phyloP scores from a whole-genome alignment of 1,140 invertebrate species.

The Wasmannia auropunctata region DNA sequence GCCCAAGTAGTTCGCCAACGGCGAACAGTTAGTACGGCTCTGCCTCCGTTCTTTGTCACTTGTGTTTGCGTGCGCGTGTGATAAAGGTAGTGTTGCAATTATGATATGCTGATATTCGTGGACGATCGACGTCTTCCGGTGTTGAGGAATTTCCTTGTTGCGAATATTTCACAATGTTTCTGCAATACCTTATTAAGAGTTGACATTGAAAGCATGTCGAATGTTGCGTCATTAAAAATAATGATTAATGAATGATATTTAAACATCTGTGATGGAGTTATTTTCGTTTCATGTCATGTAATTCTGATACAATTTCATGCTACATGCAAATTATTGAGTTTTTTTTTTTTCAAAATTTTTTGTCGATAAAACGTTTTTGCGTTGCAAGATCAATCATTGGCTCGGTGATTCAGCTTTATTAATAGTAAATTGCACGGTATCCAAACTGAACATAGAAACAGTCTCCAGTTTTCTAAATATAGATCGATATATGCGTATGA shows the following conservation, averaged over 20 bases:
- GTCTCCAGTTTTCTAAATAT: conserved; percentile 39
- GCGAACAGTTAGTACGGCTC: conserved; percentile 69
- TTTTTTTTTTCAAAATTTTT: background rate
- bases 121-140: conserved; percentile 34
- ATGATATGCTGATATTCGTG: conserved; percentile 5
- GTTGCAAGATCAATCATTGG: background rate
- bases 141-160: background rate
- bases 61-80: conserved; percentile 39
- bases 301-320: background rate
- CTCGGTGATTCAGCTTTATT: conserved; percentile 50
- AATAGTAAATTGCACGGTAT: conserved; percentile 52
- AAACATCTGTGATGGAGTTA: background rate
- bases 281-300: background rate
- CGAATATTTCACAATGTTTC: background rate
- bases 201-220: background rate
- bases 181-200: background rate
- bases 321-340: background rate
- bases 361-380: background rate
- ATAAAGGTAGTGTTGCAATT: conserved; percentile 52
- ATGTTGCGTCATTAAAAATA: background rate
- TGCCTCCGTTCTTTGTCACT: conserved; percentile 40
- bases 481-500: conserved; percentile 14
- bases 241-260: background rate
- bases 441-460: background rate
- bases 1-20: conserved; percentile 75